A percentile compares a stretch with the other conserved stretches of the same genome.
Conservation (phyloP, 2,888 invertebrate species). For the Eupithecia vulgata region DNA sequence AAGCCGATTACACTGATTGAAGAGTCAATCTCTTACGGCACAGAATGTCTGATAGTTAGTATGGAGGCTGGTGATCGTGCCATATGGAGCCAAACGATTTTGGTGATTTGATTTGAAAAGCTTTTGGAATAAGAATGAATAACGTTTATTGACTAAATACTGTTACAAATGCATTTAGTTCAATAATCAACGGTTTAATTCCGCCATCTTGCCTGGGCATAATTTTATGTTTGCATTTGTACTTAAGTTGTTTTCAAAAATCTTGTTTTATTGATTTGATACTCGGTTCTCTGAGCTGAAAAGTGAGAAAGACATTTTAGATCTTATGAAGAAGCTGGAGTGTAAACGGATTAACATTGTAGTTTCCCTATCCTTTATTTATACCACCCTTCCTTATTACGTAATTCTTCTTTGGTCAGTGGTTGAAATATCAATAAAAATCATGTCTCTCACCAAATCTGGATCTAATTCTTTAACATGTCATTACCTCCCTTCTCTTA, state of each 20-base stretch:
- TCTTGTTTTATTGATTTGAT: background rate
- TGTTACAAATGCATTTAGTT: background rate
- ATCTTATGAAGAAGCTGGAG: background rate
- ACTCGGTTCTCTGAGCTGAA: background rate
- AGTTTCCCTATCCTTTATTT: background rate
- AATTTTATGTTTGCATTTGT: background rate
- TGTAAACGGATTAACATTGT: background rate
- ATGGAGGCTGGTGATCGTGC: background rate
- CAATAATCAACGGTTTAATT: background rate
- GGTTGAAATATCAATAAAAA: too few relatives aligned
- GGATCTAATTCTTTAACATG: background rate
- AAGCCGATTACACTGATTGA: constrained; percentile 80
- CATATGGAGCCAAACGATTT: background rate
- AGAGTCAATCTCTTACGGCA: constrained; percentile 82
- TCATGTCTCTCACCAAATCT: background rate
- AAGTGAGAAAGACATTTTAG: background rate
- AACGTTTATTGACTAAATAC: background rate
- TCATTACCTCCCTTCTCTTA: background rate
- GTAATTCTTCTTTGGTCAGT: too few relatives aligned
- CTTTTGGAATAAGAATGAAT: background rate
- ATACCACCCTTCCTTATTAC: too few relatives aligned
- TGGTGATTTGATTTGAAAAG: background rate
- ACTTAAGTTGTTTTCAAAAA: background rate
- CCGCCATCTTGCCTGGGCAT: too few relatives aligned
- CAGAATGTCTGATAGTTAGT: constrained; percentile 19